A percentile compares a stretch with the other conserved stretches of the same genome.
phyloP scores from a whole-genome alignment of 2,113 vertebrate species.

The Nycticorax nycticorax region DNA sequence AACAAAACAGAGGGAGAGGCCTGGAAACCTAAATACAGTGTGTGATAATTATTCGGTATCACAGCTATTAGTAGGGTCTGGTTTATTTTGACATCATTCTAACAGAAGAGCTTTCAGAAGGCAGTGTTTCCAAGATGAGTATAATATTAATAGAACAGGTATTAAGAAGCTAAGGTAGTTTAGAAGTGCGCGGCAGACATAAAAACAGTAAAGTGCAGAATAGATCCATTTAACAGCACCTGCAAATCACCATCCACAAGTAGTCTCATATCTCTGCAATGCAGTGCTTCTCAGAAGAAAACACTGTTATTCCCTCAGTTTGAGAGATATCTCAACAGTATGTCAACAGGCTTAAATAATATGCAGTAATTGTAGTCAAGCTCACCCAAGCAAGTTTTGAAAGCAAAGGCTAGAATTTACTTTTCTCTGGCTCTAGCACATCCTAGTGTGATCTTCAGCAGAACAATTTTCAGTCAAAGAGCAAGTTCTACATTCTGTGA shows the following conservation, averaged over 20 bases:
- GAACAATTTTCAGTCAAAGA: background rate
- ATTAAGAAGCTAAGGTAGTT: background rate
- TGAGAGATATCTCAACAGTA: background rate
- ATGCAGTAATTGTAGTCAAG: accelerated
- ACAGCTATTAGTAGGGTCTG: background rate
- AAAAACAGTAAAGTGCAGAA: background rate
- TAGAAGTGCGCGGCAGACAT: background rate
- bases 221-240: background rate
- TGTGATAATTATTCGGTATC: background rate
- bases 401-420: background rate
- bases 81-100: background rate
- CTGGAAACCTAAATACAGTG: background rate
- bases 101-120: background rate
- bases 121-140: background rate
- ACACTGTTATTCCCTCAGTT: background rate
- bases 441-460: background rate
- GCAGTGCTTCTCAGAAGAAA: background rate
- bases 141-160: background rate
- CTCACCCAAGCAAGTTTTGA: background rate
- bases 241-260: background rate
- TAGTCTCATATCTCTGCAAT: background rate
- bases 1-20: background rate
- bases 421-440: background rate
- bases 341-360: background rate
- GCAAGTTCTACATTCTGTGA: background rate